A percentile compares a stretch with the other conserved stretches of the same genome.
Evolutionary conservation across 2,888 invertebrate genomes (phyloP).

Genomic region (Drosophila multiciliata): DNA sequence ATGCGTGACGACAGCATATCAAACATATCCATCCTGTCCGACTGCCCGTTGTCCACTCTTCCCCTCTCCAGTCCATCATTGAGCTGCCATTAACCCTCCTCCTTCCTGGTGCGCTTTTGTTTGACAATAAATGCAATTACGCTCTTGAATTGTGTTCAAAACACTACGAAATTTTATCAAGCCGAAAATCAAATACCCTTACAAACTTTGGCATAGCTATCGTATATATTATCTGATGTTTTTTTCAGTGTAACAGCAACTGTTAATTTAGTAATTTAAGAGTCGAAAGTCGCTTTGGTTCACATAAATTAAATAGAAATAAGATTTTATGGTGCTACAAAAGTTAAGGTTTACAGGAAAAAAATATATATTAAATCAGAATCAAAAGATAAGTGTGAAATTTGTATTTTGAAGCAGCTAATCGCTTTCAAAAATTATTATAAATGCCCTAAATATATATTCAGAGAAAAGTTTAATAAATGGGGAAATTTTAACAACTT

Average conservation of each 20-base stretch:
- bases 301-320: not conserved
- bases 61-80: constrained; percentile 28
- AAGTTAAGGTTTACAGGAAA: too few species aligned
- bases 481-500: not conserved
- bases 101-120: constrained; percentile 47
- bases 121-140: constrained; percentile 74
- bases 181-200: not conserved
- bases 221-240: not conserved
- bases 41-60: not conserved
- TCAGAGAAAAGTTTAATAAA: not conserved
- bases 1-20: constrained; percentile 80
- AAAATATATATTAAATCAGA: not conserved
- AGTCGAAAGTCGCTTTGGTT: not conserved
- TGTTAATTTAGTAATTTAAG: not conserved
- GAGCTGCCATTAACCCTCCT: constrained; percentile 11
- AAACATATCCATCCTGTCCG: constrained; percentile 61
- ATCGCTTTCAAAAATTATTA: not conserved
- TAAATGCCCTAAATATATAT: not conserved
- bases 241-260: not conserved
- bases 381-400: not conserved
- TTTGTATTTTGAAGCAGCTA: not conserved
- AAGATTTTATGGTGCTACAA: not conserved
- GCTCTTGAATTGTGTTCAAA: constrained; percentile 63
- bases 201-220: not conserved
- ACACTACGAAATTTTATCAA: constrained; percentile 1